Base-by-base conservation (phyloP, 2,888 invertebrate genomes). In the Archips xylosteana region DNA sequence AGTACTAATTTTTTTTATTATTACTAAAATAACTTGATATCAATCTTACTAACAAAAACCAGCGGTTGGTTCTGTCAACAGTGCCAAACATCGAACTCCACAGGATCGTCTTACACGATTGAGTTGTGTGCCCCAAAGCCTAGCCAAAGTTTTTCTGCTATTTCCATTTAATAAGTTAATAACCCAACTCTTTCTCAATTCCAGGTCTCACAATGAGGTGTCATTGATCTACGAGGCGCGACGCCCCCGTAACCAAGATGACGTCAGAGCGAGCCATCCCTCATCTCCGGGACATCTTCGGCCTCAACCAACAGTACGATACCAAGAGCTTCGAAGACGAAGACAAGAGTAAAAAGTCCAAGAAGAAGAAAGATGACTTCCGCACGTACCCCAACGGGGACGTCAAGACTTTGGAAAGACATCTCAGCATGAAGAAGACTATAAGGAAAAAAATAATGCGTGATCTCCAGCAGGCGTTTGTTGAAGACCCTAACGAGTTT, bases 381-480 rank as follows among this genome's bases (percentile, higher is more conserved):
- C 96, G 96, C 85, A 94, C 96, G 2, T 94, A 96, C 80, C 94
- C 95, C 13, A 96, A 96, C 82, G 96, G 95, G 67, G 96, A 96
- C 86, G 96, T 96, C 60, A 96, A 96, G 83, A 97, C 97, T 32
- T 89, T 97, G 59, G 97, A 97, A 85, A 94, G 97, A 80, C 97
- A 97, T 88, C 95, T 97, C 82, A 97, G 97, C 86, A 97, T 97
- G 97, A 97, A 97, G 94, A 97, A 97, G 87, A 97, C 97, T 23
- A 97, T 97, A 79, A 92, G 97, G 80, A 97, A 97, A 93, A 97
- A 97, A 91, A 97, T 97, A 85, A 97, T 97, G 97, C 95, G 97
- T 47, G 97, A 97, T 88, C 94, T 97, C 80, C 96, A 97, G 84
- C 97, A 97, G 86, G 96, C 96, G 60, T 96, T 96, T 87, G 96